Evolutionary conservation across 2,888 invertebrate genomes (phyloP), one percentile per base, ranked within the genome.

Genomic region (Leucozona laternaria): DNA sequence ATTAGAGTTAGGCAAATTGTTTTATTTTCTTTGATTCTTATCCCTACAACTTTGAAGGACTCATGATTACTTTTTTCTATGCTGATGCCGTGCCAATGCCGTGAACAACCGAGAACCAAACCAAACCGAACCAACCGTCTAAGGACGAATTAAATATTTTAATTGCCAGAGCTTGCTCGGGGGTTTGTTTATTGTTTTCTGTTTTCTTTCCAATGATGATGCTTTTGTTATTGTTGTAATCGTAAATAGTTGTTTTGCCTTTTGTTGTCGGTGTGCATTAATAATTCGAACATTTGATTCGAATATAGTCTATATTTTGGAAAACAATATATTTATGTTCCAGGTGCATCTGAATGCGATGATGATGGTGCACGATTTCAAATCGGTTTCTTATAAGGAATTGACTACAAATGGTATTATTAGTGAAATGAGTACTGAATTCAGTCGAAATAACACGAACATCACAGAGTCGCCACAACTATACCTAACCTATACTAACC

Each of bases 1-100:
- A 88, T 88, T 89, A 88, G 87, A 89, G 87, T 88, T 88, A 83
- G 81, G 88, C 84, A 89, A 88, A 88, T 88, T 88, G 88, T 88
- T 88, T 89, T 89, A 88, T 88, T 88, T 87, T 87, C 88, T 88
- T 88, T 88, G 88, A 88, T 89, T 86, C 84, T 88, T 88, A 80
- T 87, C 85, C 85, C 83, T 85, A 88, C 88, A 85, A 77, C 68
- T 79, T 66, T 78, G 40, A 73, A 78, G 71, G 79, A 68, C 48
- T 83, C 79, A 78, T 68, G 77, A 78, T 86, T 82, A 79, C 70
- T 79, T 72, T 60, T 34, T 15, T 60, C 37, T 60, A 45, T 45
- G 10, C n/a, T n/a, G 8, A n/a, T n/a, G n/a, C n/a, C n/a, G n/a
- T n/a, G n/a, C n/a, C n/a, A n/a, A n/a, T n/a, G 37, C 2, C 55